Conservation (phyloP, 2,113 vertebrate species). For the Psilopsiagon aurifrons region DNA sequence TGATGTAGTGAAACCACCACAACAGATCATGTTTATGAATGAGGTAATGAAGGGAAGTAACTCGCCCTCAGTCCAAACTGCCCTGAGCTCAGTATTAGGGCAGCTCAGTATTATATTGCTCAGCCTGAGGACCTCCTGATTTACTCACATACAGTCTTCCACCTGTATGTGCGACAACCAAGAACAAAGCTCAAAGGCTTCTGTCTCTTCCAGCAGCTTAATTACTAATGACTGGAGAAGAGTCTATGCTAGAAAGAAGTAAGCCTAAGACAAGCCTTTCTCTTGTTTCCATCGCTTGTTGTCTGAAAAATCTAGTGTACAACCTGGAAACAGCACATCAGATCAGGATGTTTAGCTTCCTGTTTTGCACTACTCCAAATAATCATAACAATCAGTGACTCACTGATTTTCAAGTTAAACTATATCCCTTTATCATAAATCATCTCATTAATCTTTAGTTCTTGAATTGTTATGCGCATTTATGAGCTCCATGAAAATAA, state of each 20-base stretch:
- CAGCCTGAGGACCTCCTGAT: not conserved
- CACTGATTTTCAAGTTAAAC: slow-evolving; percentile 8
- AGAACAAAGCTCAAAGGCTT: not conserved
- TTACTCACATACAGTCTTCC: not conserved
- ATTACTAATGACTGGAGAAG: not conserved
- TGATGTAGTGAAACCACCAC: not conserved
- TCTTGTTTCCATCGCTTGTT: not conserved
- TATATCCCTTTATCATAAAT: not conserved
- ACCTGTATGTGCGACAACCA: not conserved
- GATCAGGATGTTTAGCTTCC: not conserved
- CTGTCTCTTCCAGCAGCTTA: not conserved
- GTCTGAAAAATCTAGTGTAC: not conserved
- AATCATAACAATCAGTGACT: not conserved
- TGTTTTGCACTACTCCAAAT: not conserved
- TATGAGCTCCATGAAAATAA: not conserved
- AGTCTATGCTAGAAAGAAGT: not conserved
- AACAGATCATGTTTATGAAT: not conserved
- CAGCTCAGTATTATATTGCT: not conserved
- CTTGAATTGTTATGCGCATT: not conserved
- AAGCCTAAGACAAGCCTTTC: not conserved
- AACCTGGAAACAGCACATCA: not conserved
- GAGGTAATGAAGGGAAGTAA: not conserved
- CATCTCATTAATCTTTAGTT: not conserved
- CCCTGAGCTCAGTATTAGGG: not conserved
- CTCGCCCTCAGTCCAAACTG: not conserved